These are phyloP conservation scores for Psittacus erithacus DNA, from an alignment of 2,113 vertebrate genomes.

Conservation along the genomic window DNA sequence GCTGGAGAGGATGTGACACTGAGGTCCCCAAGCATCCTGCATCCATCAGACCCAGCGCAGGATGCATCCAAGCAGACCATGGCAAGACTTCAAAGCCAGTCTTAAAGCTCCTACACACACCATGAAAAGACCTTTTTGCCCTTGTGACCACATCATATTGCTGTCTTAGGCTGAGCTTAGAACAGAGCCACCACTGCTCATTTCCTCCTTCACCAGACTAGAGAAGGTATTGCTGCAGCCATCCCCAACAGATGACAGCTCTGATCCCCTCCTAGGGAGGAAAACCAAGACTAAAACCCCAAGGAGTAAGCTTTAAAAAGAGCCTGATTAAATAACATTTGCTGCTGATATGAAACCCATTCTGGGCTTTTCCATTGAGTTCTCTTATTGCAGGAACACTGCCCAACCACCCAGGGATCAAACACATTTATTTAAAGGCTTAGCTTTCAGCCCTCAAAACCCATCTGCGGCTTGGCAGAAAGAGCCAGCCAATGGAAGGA, in stretches of 20 bases:
- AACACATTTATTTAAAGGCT: slow-evolving; percentile 32
- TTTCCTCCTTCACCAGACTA: rapidly evolving
- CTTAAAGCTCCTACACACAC: rapidly evolving
- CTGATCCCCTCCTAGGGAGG: neutral
- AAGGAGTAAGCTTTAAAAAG: neutral
- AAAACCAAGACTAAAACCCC: neutral
- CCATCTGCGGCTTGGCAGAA: slow-evolving; percentile 32
- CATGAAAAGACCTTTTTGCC: rapidly evolving
- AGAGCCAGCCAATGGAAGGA: neutral
- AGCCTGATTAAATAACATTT: rapidly evolving
- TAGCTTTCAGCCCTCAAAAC: slow-evolving; percentile 4
- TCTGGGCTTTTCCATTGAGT: neutral
- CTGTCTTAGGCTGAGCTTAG: neutral
- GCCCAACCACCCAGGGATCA: neutral
- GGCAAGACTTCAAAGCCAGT: neutral
- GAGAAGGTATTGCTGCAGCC: neutral
- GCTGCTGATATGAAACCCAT: neutral
- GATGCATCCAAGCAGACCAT: rapidly evolving
- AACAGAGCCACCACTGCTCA: rapidly evolving
- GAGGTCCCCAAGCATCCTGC: neutral
- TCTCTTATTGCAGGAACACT: neutral
- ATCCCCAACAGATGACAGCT: neutral
- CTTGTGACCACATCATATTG: rapidly evolving
- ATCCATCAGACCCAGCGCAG: rapidly evolving
- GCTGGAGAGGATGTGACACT: rapidly evolving